Percentiles rank a stretch among this genome's conserved stretches.
These are phyloP conservation scores for Dicaeum eximium DNA, from an alignment of 2,113 vertebrate species.

Conservation along the genomic window DNA sequence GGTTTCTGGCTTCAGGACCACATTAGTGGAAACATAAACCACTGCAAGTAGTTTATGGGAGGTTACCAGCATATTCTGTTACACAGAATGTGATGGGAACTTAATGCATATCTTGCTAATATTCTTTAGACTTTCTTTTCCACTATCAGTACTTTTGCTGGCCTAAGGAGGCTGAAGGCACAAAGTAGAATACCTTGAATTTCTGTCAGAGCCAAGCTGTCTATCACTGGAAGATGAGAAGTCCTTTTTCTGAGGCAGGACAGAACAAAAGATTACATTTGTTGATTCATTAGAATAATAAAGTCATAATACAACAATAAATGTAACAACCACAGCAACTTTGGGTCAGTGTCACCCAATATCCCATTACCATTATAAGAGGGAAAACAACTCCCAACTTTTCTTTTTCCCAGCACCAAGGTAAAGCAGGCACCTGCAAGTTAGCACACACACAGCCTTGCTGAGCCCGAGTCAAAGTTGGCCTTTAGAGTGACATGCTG, in stretches of 20 bases:
- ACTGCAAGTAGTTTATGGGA: not conserved
- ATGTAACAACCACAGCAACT: not conserved
- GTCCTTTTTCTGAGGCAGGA: not conserved
- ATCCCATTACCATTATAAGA: not conserved
- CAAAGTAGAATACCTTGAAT: not conserved
- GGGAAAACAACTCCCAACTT: not conserved
- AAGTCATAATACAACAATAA: not conserved
- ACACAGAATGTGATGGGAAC: not conserved
- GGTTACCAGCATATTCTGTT: not conserved
- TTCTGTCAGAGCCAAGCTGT: not conserved
- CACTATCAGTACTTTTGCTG: not conserved
- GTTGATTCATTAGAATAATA: not conserved
- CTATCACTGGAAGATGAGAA: not conserved
- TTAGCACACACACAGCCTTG: not conserved
- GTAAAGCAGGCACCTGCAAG: not conserved
- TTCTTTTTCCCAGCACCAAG: not conserved
- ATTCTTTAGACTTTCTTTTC: not conserved
- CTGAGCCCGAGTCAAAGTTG: not conserved
- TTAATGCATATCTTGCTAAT: not conserved
- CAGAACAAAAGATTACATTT: not conserved
- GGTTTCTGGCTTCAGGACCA: not conserved
- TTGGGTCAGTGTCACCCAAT: not conserved
- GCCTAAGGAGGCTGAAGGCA: not conserved
- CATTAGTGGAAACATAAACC: not conserved
- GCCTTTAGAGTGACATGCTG: accelerated